Evolutionary conservation across 1,140 invertebrate species (phyloP).

Genomic region (Eriosoma lanigerum): DNA sequence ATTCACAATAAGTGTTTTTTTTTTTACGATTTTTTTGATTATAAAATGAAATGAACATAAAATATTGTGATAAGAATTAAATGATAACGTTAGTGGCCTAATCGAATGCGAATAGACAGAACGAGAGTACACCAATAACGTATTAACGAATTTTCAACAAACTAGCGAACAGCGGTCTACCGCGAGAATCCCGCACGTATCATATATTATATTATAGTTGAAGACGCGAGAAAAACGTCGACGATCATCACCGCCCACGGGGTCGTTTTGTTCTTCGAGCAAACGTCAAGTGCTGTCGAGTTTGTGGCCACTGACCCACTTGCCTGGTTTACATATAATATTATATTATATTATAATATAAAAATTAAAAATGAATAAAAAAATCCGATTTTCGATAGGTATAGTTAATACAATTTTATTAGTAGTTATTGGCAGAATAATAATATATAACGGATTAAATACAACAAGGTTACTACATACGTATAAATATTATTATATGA

Average conservation of each 20-base stretch:
- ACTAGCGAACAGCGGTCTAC: too few relatives aligned
- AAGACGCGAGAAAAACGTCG: conserved; percentile 5
- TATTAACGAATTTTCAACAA: conserved; percentile 10
- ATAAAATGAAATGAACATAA: too few relatives aligned
- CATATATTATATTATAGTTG: too few relatives aligned
- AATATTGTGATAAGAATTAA: too few relatives aligned
- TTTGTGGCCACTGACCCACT: conserved; percentile 20
- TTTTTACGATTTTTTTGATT: too few relatives aligned
- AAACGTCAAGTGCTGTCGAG: conserved; percentile 7
- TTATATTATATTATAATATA: too few relatives aligned
- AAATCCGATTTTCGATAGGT: too few relatives aligned
- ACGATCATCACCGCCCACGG: conserved; percentile 4
- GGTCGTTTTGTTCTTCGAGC: neutral
- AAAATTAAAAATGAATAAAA: too few relatives aligned
- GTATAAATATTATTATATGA: neutral
- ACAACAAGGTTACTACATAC: neutral
- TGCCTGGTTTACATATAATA: conserved; percentile 27
- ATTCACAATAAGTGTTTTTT: too few relatives aligned
- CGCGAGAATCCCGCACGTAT: neutral
- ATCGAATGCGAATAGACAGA: too few relatives aligned
- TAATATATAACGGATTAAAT: neutral
- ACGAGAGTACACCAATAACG: neutral
- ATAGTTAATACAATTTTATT: too few relatives aligned
- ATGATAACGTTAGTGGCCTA: too few relatives aligned
- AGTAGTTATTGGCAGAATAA: neutral